These are phyloP conservation scores for Mixornis gularis DNA, from an alignment of 2,113 vertebrate genomes.

Conservation along the genomic window DNA sequence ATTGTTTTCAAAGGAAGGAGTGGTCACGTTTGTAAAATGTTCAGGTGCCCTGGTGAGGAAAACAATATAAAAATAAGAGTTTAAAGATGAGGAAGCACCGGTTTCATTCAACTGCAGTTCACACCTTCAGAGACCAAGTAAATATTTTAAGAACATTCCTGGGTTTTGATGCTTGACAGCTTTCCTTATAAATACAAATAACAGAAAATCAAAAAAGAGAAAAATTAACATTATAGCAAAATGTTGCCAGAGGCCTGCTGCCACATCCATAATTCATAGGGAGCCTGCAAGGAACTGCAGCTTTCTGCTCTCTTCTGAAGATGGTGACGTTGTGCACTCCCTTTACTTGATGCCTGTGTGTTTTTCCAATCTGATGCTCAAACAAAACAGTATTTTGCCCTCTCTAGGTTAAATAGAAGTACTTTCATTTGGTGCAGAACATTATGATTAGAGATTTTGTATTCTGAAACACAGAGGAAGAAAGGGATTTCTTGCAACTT, in stretches of 20 bases:
- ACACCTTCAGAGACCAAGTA: neutral
- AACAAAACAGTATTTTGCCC: neutral
- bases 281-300: neutral
- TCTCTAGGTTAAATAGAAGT: neutral
- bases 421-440: neutral
- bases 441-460: neutral
- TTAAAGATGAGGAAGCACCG: neutral
- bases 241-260: slow-evolving; percentile 2
- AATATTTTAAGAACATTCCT: neutral
- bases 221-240: slow-evolving; percentile 25
- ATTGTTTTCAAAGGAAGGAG: neutral
- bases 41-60: neutral
- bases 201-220: neutral
- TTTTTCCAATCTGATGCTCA: neutral
- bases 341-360: neutral
- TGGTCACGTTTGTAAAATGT: neutral
- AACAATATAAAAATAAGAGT: neutral
- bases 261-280: slow-evolving; percentile 28
- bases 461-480: neutral
- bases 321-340: neutral
- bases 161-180: neutral
- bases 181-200: slow-evolving; percentile 29
- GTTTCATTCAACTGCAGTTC: neutral
- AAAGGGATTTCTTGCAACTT: neutral
- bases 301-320: slow-evolving; percentile 9